A percentile compares a stretch with the other conserved stretches of the same genome.
phyloP scores from a whole-genome alignment of 2,113 vertebrate species.

The Perccottus glenii region DNA sequence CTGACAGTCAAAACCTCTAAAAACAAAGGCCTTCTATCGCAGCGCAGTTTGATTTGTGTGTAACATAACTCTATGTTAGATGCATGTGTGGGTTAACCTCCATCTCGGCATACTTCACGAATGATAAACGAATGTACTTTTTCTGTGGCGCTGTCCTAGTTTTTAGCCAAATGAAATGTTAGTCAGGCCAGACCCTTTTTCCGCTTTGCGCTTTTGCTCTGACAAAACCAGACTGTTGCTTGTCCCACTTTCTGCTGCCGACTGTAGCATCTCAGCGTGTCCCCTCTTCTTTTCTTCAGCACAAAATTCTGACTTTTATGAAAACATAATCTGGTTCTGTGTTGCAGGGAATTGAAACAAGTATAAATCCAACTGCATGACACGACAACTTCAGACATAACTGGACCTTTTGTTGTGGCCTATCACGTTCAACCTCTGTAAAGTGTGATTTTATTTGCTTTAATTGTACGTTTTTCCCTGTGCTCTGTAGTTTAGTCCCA shows the following conservation, averaged over 20 bases:
- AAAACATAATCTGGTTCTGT: background rate
- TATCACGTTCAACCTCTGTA: constrained; percentile 51
- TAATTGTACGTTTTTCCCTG: constrained; percentile 6
- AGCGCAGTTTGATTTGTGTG: constrained; percentile 65
- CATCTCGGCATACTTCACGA: constrained; percentile 59
- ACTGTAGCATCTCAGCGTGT: constrained; percentile 56
- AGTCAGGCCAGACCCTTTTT: constrained; percentile 7
- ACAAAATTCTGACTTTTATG: background rate
- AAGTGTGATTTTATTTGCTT: constrained; percentile 24
- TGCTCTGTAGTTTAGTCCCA: constrained; percentile 64
- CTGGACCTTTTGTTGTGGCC: constrained; percentile 52
- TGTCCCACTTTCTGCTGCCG: constrained; percentile 20
- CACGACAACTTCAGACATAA: constrained; percentile 29
- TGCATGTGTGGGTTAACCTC: constrained; percentile 70
- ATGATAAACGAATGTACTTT: constrained; percentile 77
- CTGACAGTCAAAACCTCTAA: constrained; percentile 62
- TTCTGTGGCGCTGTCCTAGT: constrained; percentile 49
- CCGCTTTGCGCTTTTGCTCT: constrained; percentile 4
- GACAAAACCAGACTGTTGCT: constrained; percentile 47
- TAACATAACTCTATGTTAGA: constrained; percentile 60
- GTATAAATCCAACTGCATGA: constrained; percentile 46
- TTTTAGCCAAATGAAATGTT: constrained; percentile 54
- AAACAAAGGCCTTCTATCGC: constrained; percentile 66
- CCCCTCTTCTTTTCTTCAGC: background rate
- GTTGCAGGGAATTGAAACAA: background rate